Evolutionary conservation across 2,113 vertebrate genomes (phyloP), one percentile per base, ranked within the genome.

Genomic region (Neolamprologus kungweensis): DNA sequence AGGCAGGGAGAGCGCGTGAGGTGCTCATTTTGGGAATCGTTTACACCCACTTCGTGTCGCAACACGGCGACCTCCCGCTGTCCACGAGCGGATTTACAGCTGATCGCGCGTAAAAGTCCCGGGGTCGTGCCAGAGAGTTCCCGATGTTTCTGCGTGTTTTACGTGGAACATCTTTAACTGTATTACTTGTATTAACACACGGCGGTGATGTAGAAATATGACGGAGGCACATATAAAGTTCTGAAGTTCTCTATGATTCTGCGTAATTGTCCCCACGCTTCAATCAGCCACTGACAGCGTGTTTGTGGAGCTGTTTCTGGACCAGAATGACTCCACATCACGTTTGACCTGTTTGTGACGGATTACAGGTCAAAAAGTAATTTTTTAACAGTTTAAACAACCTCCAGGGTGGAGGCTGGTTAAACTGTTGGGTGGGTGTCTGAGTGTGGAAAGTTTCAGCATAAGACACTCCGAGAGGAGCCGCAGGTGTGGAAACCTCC

Each of bases 81-180:
- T 2, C 3, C 65, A 5, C 7, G 12, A 6, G 21, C 37, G 21
- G 65, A n/a, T 4, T 23, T 40, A 37, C 83, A 37, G 71, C 54
- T 63, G 57, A 40, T 37, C 58, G 47, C 14, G 7, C 28, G 16
- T 17, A 47, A 75, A 75, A 17, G 28, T 37, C 10, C 17, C 33
- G 7, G 33, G 1, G 0, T 35, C 9, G 6, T 37, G 4, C 10
- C 60, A 37, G 7, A 65, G 6, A 37, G 0, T 8, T 7, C 0
- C 60, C 60, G 33, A 65, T 0, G 19, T 65, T 65, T 37, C 60
- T 37, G 19, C 60, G 33, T 65, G 60, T 65, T 65, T 65, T 2
- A 21, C 19, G 10, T 37, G 10, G 6, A 13, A 65, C 60, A 65
- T n/a, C 9, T 63, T 11, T 47, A 2, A 19, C 9, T 7, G 58